A percentile compares a stretch with the other conserved stretches of the same genome.
Conservation (phyloP, 2,113 vertebrate species). For the Lasiurus cinereus region DNA sequence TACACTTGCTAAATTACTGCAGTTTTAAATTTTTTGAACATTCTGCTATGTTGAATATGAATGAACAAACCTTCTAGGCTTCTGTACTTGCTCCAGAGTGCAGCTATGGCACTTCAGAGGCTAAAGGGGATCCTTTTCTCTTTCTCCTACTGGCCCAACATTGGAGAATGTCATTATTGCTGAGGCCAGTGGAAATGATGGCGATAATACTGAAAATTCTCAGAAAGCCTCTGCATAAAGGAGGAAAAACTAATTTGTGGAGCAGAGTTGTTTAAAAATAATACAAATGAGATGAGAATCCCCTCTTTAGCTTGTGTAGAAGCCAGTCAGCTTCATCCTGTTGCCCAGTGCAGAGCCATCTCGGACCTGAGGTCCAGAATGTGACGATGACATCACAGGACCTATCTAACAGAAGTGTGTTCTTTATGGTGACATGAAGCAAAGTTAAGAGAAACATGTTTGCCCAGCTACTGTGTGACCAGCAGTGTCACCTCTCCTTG, state of each 20-base stretch:
- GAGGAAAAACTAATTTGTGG: slow-evolving; percentile 32
- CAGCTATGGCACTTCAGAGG: neutral
- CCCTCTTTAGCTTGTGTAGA: neutral
- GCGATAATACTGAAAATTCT: slow-evolving; percentile 37
- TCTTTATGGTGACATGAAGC: neutral
- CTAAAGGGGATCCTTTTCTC: neutral
- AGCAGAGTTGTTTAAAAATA: neutral
- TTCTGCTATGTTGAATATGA: slow-evolving; percentile 27
- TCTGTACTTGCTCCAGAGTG: slow-evolving; percentile 54
- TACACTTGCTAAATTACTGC: slow-evolving; percentile 35
- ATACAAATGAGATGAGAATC: neutral
- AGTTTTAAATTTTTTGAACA: slow-evolving; percentile 58
- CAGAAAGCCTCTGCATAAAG: slow-evolving; percentile 50
- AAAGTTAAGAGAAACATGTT: neutral
- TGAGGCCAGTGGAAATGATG: neutral
- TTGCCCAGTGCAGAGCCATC: neutral
- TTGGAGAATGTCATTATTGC: slow-evolving; percentile 28
- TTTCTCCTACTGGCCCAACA: slow-evolving; percentile 9
- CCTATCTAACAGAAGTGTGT: neutral
- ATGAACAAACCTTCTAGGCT: slow-evolving; percentile 50
- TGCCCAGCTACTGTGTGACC: neutral
- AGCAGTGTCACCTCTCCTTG: neutral
- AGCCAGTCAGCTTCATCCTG: neutral
- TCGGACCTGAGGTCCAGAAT: neutral
- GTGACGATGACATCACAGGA: neutral